Base-by-base conservation (phyloP, 2,888 invertebrate genomes). In the Cremastinae sp. region DNA sequence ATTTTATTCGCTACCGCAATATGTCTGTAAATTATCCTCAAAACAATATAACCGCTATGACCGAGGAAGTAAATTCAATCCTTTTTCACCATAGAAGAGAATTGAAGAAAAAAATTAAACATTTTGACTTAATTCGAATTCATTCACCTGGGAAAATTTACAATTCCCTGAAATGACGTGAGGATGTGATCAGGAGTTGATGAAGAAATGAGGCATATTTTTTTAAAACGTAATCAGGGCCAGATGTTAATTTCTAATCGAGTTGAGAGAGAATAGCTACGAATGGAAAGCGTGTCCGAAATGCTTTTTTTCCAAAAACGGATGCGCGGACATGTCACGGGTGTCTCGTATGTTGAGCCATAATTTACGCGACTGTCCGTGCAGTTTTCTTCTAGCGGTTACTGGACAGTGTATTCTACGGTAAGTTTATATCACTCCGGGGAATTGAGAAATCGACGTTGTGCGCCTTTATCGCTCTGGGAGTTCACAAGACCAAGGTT, bases 361-460 rank as follows among this genome's bases (percentile, higher is more conserved):
- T 62, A 75, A 71, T 68, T 62, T 35, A 51, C 41, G 43, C 28
- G 61, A 22, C 55, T 69, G 16, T 43, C 43, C 16, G 55, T 43
- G 41, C 18, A 51, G 49, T 18, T 56, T 39, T 49, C 53, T 55
- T 62, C 43, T 59, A 28, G 43, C 28, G 58, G 20, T 20, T 12
- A 20, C 14, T 12, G n/a, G 45, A 72, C 49, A 49, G 28, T 28
- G 58, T n/a, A n/a, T n/a, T 9, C 58, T 43, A 59, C 37, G 45
- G 28, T 3, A 5, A 28, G 28, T 53, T 76, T 64, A 64, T 64
- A 64, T 53, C 1, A n/a, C 68, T 76, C 75, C 51, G 22, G 75
- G 75, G 72, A 64, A 76, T 72, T 49, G 68, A 62, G 72, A 64
- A 68, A 72, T 55, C 71, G 37, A 16, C 28, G 71, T 66, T 56